Percentiles rank a stretch among this genome's conserved stretches.
phyloP scores from a whole-genome alignment of 2,113 vertebrate genomes.

The Heteronetta atricapilla region DNA sequence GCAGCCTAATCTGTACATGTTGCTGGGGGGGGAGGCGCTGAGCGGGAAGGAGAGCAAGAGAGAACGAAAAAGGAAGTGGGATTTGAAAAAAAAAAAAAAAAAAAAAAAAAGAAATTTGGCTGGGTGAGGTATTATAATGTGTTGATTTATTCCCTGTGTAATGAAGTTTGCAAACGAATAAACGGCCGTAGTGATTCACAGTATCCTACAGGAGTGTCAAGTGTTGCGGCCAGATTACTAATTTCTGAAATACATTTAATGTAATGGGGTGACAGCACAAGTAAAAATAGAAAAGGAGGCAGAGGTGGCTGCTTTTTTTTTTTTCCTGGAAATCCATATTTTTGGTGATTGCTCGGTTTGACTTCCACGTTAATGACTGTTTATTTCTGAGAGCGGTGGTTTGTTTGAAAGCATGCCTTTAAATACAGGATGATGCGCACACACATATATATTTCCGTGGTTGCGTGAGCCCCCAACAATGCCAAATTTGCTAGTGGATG shows the following conservation, averaged over 20 bases:
- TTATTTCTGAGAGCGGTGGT: conserved; percentile 5
- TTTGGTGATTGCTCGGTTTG: conserved; percentile 19
- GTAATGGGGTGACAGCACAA: conserved; percentile 76
- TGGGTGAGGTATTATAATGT: conserved; percentile 67
- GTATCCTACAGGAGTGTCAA: conserved; percentile 77
- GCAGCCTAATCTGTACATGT: conserved; percentile 77
- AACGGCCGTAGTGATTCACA: conserved; percentile 75
- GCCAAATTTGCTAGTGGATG: neutral
- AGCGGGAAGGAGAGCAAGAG: conserved; percentile 4
- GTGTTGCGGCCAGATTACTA: conserved; percentile 78
- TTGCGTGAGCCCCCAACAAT: neutral
- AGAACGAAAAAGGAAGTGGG: conserved; percentile 55
- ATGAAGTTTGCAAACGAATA: conserved; percentile 85
- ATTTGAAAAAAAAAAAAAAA: conserved; percentile 60
- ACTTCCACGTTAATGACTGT: conserved; percentile 8
- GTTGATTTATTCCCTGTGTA: conserved; percentile 80
- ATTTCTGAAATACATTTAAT: conserved; percentile 83
- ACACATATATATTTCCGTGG: neutral
- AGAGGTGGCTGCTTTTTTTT: neutral
- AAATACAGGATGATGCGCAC: accelerated
- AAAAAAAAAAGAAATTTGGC: conserved; percentile 67
- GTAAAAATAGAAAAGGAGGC: conserved; percentile 76
- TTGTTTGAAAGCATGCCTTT: neutral
- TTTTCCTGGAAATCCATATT: conserved; percentile 28
- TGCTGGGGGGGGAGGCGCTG: conserved; percentile 59